Percentiles rank a stretch among this genome's conserved stretches.
These are phyloP conservation scores for Stenotaenia linearis DNA, from an alignment of 2,888 invertebrate genomes.

Conservation along the genomic window DNA sequence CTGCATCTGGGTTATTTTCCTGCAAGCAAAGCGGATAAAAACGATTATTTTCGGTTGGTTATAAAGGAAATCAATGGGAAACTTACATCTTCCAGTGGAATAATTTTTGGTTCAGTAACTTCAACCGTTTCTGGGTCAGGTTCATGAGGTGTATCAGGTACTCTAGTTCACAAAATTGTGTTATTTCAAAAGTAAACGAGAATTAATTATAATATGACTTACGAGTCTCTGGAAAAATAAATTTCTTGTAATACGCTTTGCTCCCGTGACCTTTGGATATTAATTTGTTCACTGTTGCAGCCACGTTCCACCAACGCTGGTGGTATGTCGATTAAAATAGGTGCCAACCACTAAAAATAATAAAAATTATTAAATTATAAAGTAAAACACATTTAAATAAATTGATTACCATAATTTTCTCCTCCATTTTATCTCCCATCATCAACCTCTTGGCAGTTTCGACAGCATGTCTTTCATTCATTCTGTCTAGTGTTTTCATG, in stretches of 20 bases:
- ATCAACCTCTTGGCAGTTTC: slow-evolving; percentile 36
- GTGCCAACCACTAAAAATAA: slow-evolving; percentile 59
- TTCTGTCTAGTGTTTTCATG: slow-evolving; percentile 83
- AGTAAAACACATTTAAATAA: background rate
- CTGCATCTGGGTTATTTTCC: slow-evolving; percentile 39
- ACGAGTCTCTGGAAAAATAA: slow-evolving; percentile 46
- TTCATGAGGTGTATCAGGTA: slow-evolving; percentile 80
- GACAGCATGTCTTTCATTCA: slow-evolving; percentile 58
- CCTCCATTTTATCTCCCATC: slow-evolving; percentile 63
- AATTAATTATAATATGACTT: slow-evolving; percentile 31
- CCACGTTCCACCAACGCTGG: slow-evolving; percentile 45
- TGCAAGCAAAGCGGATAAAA: slow-evolving; percentile 3
- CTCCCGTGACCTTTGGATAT: slow-evolving; percentile 79
- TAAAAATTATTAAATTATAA: slow-evolving; percentile 9
- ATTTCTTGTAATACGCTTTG: slow-evolving; percentile 62
- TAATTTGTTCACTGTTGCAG: slow-evolving; percentile 73
- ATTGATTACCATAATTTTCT: slow-evolving; percentile 56
- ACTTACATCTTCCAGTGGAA: slow-evolving; percentile 82
- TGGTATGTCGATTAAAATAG: slow-evolving; percentile 59
- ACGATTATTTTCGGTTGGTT: background rate
- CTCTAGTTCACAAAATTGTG: slow-evolving; percentile 47
- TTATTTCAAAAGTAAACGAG: slow-evolving; percentile 30
- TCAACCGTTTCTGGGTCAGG: slow-evolving; percentile 75
- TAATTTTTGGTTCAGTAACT: slow-evolving; percentile 69
- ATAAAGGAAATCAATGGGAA: background rate